Evolutionary conservation across 2,888 invertebrate species (phyloP), one percentile per base, ranked within the genome.

Genomic region (Limnephilus auricula): DNA sequence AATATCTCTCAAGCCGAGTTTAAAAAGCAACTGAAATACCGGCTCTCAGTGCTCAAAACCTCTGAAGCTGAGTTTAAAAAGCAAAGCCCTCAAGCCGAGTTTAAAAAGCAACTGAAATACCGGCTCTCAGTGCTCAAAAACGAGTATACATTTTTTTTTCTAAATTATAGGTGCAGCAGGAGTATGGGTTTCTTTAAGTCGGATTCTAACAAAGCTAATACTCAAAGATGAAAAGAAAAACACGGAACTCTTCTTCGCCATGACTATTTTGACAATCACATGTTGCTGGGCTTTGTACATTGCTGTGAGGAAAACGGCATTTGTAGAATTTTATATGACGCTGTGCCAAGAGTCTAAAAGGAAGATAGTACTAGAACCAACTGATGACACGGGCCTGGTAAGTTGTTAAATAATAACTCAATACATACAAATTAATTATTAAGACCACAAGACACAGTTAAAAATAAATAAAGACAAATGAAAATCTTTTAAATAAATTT

Each of bases 171-270:
- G 98, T 95, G 97, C 97, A 15, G 98, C 99, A 32, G 99, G 99
- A 2, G 97, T 99, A 93, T 97, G 98, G 95, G 98, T 99, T 32
- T 98, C 99, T 34, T 95, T 97, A 83, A 98, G 98, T 94, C 96
- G 99, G 37, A 98, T 99, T 92, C 94, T 98, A 88, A 99, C 99
- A 0, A 98, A 99, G 94, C 96, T 97, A 92, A 95, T 98, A 83
- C 96, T 98, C 92, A 96, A 97, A 91, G 97, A 98, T 94, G 97
- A 98, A 90, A 96, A 97, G 79, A 96, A 97, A 79, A 99, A 98
- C 94, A 99, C 99, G 0, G 97, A 98, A 92, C 97, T 98, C 94
- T 99, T 99, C 95, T 99, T 99, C 95, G 96, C 97, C 79, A 96
- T 98, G 91, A 98, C 98, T 82, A 97, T 98, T 90, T 95, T 97